These are phyloP conservation scores for Notoglanidium macrostoma DNA, from an alignment of 2,797 vertebrate species.

Conservation along the genomic window DNA sequence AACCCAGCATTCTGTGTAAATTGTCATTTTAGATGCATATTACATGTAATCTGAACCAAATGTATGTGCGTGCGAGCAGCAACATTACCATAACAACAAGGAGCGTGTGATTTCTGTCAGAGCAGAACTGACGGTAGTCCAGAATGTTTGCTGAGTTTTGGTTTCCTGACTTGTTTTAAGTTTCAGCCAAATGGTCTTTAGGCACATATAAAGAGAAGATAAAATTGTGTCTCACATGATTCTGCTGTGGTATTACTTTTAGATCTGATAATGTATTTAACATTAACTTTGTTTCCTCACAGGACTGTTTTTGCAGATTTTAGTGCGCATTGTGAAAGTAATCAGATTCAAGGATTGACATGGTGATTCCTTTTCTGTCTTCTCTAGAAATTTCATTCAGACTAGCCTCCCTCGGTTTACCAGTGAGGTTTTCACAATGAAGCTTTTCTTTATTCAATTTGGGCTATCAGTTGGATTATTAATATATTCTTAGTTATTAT, in stretches of 20 bases:
- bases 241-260: not conserved
- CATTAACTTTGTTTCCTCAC: not conserved
- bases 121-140: not conserved
- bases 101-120: not conserved
- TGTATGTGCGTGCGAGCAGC: not conserved
- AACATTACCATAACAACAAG: slow-evolving; percentile 8
- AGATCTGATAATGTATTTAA: slow-evolving; percentile 1
- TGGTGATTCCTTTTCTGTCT: not conserved
- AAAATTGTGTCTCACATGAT: not conserved
- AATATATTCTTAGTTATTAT: not conserved
- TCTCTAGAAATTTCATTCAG: too few relatives aligned
- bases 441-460: not conserved
- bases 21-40: not conserved
- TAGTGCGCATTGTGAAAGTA: not conserved
- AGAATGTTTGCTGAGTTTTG: not conserved
- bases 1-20: not conserved
- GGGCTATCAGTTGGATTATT: too few relatives aligned
- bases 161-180: not conserved
- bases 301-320: not conserved
- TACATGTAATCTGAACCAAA: not conserved
- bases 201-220: not conserved
- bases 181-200: not conserved
- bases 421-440: not conserved
- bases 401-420: not conserved
- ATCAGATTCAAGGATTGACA: not conserved